Conservation (phyloP, 2,797 vertebrate genomes). For the Acropternis orthonyx region DNA sequence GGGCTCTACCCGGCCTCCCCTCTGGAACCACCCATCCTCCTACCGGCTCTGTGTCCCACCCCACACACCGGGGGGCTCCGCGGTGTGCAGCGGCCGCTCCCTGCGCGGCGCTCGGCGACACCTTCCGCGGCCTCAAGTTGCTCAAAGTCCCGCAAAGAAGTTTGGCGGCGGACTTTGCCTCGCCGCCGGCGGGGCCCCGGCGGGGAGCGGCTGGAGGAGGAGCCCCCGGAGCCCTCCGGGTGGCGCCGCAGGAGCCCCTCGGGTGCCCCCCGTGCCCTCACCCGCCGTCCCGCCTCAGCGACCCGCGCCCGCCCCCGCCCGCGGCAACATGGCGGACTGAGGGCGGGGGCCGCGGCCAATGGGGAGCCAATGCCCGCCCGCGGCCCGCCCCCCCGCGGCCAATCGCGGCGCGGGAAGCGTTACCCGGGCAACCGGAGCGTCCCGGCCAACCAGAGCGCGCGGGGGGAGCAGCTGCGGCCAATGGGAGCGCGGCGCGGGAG, state of each 20-base stretch:
- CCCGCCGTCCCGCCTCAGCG: rapidly evolving
- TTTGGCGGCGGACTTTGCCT: not conserved
- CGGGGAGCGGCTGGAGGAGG: not conserved
- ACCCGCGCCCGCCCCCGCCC: not conserved
- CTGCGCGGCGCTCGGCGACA: not conserved
- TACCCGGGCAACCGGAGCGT: constrained; percentile 31
- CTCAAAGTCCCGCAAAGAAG: constrained; percentile 12
- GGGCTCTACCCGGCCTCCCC: not conserved
- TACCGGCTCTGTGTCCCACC: not conserved
- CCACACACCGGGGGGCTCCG: too few relatives aligned
- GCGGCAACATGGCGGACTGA: constrained; percentile 46
- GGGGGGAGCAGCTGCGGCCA: constrained; percentile 28
- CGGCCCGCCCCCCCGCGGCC: not conserved
- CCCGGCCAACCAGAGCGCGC: not conserved
- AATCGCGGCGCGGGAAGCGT: constrained; percentile 25
- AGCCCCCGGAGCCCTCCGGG: not conserved
- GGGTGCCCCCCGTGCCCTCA: not conserved
- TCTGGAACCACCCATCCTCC: not conserved
- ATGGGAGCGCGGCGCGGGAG: not conserved
- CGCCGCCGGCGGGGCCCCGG: rapidly evolving
- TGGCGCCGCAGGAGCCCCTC: not conserved
- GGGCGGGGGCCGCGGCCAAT: constrained; percentile 12
- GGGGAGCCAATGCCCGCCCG: not conserved
- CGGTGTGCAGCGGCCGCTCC: not conserved
- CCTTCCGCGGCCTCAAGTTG: not conserved